Evolutionary conservation across 2,888 invertebrate species (phyloP).

Genomic region (Cataglyphis cursor): DNA sequence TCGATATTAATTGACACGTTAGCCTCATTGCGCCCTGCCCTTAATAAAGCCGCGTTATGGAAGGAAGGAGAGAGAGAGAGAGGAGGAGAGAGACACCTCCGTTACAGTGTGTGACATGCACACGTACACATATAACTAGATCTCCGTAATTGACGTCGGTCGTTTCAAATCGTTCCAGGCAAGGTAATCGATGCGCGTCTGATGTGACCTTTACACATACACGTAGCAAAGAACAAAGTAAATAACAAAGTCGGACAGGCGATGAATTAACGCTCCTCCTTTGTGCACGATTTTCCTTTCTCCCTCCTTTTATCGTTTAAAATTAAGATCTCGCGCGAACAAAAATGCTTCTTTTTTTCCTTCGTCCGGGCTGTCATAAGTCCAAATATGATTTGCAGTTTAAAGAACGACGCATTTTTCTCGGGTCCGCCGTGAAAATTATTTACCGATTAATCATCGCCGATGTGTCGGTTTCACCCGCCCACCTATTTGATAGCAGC

Average conservation of each 20-base stretch:
- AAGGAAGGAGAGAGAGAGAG: background rate
- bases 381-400: slow-evolving; percentile 50
- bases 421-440: slow-evolving; percentile 27
- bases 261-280: slow-evolving; percentile 35
- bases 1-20: slow-evolving; percentile 79
- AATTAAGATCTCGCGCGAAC: slow-evolving; percentile 39
- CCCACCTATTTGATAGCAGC: slow-evolving; percentile 38
- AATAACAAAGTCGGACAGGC: slow-evolving; percentile 36
- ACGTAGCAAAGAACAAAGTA: slow-evolving; percentile 33
- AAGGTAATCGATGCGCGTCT: slow-evolving; percentile 67
- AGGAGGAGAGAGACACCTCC: background rate
- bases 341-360: slow-evolving; percentile 1
- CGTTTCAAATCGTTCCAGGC: slow-evolving; percentile 53
- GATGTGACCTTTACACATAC: slow-evolving; percentile 26
- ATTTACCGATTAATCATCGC: slow-evolving; percentile 44
- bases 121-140: background rate
- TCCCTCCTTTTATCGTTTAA: background rate
- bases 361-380: slow-evolving; percentile 22
- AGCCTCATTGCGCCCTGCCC: slow-evolving; percentile 63
- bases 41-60: slow-evolving; percentile 47
- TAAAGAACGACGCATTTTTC: slow-evolving; percentile 17
- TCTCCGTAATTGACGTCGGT: slow-evolving; percentile 55
- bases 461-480: slow-evolving; percentile 23
- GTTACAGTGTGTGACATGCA: background rate
- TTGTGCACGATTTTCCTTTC: slow-evolving; percentile 12